Evolutionary conservation across 2,888 invertebrate genomes (phyloP), one percentile per base, ranked within the genome.

Genomic region (Glaucopsyche alexis): DNA sequence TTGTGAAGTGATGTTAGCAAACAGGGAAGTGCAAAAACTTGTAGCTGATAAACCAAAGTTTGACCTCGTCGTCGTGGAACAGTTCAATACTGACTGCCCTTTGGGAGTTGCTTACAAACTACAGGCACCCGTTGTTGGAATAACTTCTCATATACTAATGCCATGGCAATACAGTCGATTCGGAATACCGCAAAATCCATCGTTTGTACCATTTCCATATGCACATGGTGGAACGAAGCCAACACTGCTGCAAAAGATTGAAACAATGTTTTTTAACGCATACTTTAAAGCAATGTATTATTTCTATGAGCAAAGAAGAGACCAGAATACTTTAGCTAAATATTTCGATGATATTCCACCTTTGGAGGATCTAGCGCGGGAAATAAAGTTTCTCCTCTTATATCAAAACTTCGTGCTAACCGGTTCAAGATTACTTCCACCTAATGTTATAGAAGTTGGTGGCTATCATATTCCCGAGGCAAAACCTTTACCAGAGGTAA

Each of bases 21-120:
- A 89, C 75, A 78, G 86, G 19, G 76, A 81, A 73, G 90, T 94
- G 55, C 87, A 86, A 79, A 74, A 83, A 73, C 81, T 94, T 50
- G 80, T 93, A n/a, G 85, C 87, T 65, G 80, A 81, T 2, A 89
- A 90, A 76, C 85, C 88, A 4, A 94, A 94, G 70, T 96, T 94
- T 80, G 96, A 97, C 83, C 83, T 96, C 0, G 91, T 96, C 7
- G 83, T 97, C 0, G 88, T 94, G 72, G 96, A 97, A 85, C 94
- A 94, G 73, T 96, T 97, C 81, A 96, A 96, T 77, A 94, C 94
- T 71, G 95, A 96, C 80, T 96, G 96, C 82, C 94, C 94, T 82
- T 85, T 96, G 77, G 95, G 94, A 2, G 83, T 97, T 49, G 95
- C 94, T 0, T 91, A 95, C 79, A 94, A 94, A 78, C 91, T 96